phyloP scores from a whole-genome alignment of 2,888 invertebrate genomes.

The Eristalis pertinax region DNA sequence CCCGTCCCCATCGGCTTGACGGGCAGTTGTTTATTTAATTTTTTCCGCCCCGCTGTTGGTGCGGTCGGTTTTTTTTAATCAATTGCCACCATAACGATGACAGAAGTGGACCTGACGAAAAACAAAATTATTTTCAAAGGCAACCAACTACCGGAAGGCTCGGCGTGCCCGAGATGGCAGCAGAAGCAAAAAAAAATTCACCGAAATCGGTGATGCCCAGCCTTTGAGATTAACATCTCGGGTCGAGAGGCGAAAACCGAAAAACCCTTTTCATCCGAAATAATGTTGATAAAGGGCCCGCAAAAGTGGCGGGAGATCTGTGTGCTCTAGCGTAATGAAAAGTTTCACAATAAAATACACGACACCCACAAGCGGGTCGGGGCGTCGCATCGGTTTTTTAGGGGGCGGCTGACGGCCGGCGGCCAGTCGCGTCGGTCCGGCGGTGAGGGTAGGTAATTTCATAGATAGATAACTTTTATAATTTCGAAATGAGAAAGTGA shows the following conservation, averaged over 20 bases:
- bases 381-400: not conserved
- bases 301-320: constrained; percentile 12
- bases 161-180: not conserved
- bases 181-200: not conserved
- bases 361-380: constrained; percentile 15
- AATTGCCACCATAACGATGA: constrained; percentile 47
- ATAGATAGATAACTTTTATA: constrained; percentile 52
- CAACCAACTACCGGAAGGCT: constrained; percentile 9
- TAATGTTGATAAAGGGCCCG: constrained; percentile 46
- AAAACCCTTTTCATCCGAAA: constrained; percentile 43
- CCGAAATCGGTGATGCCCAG: not conserved
- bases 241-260: constrained; percentile 13
- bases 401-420: not conserved
- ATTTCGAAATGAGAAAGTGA: constrained; percentile 48
- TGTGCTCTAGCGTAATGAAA: constrained; percentile 30
- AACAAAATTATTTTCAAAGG: constrained; percentile 60
- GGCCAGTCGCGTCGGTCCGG: too few relatives aligned
- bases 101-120: constrained; percentile 58
- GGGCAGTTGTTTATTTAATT: constrained; percentile 26
- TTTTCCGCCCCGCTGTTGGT: not conserved
- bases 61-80: constrained; percentile 45
- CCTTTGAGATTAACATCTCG: constrained; percentile 33
- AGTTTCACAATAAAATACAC: constrained; percentile 54
- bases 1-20: not conserved
- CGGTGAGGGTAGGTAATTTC: constrained; percentile 31